These are phyloP conservation scores for Crioceris asparagi DNA, from an alignment of 2,888 invertebrate genomes.

Conservation along the genomic window DNA sequence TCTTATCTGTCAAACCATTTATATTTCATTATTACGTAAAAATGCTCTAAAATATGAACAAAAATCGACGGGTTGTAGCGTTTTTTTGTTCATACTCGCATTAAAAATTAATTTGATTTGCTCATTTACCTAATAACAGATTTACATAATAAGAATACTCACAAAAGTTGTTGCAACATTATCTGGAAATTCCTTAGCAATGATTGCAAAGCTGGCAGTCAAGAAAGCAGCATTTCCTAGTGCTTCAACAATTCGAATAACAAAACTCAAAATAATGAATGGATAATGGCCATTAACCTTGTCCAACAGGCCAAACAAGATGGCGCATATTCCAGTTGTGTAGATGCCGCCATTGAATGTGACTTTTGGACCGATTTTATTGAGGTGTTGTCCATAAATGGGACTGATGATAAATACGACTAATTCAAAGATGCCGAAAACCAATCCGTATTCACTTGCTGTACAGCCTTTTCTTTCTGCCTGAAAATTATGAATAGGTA, in stretches of 20 bases:
- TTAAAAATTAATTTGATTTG: no score
- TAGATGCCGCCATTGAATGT: conserved; percentile 75
- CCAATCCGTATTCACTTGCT: conserved; percentile 74
- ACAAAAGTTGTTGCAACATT: conserved; percentile 79
- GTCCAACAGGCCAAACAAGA: conserved; percentile 67
- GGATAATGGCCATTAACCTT: conserved; percentile 57
- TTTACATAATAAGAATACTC: no score
- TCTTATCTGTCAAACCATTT: no score
- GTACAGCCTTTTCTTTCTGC: conserved; percentile 72
- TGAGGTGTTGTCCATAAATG: conserved; percentile 68
- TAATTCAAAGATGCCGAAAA: conserved; percentile 78
- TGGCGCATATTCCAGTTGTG: conserved; percentile 72
- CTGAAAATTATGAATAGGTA: conserved; percentile 46
- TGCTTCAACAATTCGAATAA: conserved; percentile 72
- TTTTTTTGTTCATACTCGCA: no score
- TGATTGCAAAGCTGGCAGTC: conserved; percentile 78
- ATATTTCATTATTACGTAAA: no score
- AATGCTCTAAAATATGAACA: no score
- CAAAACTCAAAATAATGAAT: conserved; percentile 68
- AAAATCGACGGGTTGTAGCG: no score
- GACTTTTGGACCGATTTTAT: conserved; percentile 66
- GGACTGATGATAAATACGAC: conserved; percentile 76
- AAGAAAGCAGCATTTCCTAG: conserved; percentile 79
- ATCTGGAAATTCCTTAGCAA: conserved; percentile 79
- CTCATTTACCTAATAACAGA: no score